Percentiles rank a stretch among this genome's conserved stretches.
These are phyloP conservation scores for Paradoxurus hermaphroditus DNA, from an alignment of 2,113 vertebrate species.

Conservation along the genomic window DNA sequence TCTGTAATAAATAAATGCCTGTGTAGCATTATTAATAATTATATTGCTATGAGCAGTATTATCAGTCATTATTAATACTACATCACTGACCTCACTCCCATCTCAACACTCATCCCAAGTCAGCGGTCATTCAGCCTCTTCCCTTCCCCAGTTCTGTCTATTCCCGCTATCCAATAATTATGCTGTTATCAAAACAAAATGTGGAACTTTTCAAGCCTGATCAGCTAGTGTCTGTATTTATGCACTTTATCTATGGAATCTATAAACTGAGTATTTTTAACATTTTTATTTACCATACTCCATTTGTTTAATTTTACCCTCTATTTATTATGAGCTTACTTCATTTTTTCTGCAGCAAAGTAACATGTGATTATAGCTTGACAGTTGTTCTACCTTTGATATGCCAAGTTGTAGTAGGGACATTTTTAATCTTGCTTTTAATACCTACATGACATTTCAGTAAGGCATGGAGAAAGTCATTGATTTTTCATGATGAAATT, in stretches of 20 bases:
- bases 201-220: background rate
- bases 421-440: conserved; percentile 36
- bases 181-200: background rate
- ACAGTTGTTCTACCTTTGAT: conserved; percentile 4
- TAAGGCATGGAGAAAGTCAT: conserved; percentile 8
- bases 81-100: too few relatives aligned
- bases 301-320: background rate
- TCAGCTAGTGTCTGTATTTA: background rate
- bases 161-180: background rate
- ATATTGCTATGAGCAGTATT: background rate
- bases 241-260: background rate
- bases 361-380: background rate
- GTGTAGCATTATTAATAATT: background rate
- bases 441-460: conserved; percentile 40
- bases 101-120: too few relatives aligned
- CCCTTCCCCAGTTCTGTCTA: background rate
- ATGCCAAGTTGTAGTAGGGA: background rate
- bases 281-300: background rate
- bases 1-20: background rate
- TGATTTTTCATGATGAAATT: background rate
- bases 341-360: conserved; percentile 16
- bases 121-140: too few relatives aligned
- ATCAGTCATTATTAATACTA: background rate
- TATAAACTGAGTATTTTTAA: background rate
- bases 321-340: background rate